These are phyloP conservation scores for Drosophila mimica DNA, from an alignment of 2,888 invertebrate genomes.

Conservation along the genomic window DNA sequence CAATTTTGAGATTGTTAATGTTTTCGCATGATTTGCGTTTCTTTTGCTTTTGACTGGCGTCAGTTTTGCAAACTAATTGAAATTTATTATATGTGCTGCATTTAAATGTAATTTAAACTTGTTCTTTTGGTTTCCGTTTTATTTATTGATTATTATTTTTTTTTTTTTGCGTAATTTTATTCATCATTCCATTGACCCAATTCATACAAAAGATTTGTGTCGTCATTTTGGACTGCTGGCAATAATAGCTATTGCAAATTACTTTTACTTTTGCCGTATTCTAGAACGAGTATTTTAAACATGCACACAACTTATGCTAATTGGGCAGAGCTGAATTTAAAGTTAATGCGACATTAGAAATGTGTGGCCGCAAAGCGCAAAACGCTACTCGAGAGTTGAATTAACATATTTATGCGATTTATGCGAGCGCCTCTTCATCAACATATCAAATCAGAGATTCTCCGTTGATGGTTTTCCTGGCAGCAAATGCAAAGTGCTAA, in stretches of 20 bases:
- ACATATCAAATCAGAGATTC: constrained; percentile 56
- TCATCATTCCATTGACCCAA: constrained; percentile 65
- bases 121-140: constrained; percentile 14
- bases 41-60: constrained; percentile 21
- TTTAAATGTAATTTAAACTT: constrained; percentile 26
- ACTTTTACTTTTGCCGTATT: constrained; percentile 50
- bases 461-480: constrained; percentile 47
- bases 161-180: constrained; percentile 34
- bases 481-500: constrained; percentile 66
- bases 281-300: constrained; percentile 43
- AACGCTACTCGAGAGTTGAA: constrained; percentile 55
- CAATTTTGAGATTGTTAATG: constrained; percentile 22
- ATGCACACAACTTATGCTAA: constrained; percentile 66
- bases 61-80: constrained; percentile 27
- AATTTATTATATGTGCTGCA: constrained; percentile 15
- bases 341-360: constrained; percentile 61
- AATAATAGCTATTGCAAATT: constrained; percentile 30
- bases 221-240: constrained; percentile 12
- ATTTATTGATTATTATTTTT: constrained; percentile 1
- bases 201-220: constrained; percentile 29
- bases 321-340: constrained; percentile 50
- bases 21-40: constrained; percentile 33
- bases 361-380: constrained; percentile 41
- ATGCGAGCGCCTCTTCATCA: constrained; percentile 74
- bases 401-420: constrained; percentile 80